A percentile compares a stretch with the other conserved stretches of the same genome.
Conservation (phyloP, 2,797 vertebrate species). For the Mico argentatus region DNA sequence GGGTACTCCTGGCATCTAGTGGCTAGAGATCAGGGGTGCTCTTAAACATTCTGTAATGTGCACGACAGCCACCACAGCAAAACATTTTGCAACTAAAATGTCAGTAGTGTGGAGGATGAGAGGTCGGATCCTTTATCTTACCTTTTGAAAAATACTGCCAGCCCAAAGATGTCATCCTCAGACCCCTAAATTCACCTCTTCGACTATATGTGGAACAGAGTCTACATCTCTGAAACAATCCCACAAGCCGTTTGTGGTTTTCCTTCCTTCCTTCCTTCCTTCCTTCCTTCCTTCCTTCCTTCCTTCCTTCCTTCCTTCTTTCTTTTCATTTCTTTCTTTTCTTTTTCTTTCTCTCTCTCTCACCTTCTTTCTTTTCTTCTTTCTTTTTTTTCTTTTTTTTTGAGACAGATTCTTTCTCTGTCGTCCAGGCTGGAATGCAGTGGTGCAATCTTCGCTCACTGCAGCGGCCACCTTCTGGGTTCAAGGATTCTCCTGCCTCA, state of each 20-base stretch:
- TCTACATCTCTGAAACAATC: neutral
- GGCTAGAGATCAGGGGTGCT: neutral
- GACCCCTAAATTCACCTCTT: neutral
- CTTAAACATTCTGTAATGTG: neutral
- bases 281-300: neutral
- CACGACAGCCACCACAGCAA: neutral
- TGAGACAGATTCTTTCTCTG: too few relatives aligned
- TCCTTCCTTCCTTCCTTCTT: too few relatives aligned
- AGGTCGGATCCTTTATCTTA: neutral
- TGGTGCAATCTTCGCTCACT: too few relatives aligned
- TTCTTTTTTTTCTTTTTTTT: too few relatives aligned
- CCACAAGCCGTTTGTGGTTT: neutral
- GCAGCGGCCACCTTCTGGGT: too few relatives aligned
- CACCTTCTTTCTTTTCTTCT: too few relatives aligned
- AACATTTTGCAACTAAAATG: neutral
- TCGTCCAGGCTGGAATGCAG: too few relatives aligned
- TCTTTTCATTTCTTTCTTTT: too few relatives aligned
- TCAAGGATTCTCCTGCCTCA: neutral
- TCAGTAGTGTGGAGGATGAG: neutral
- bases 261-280: too few relatives aligned
- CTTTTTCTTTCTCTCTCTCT: too few relatives aligned
- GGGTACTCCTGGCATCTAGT: neutral
- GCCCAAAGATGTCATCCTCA: neutral
- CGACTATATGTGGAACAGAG: neutral
- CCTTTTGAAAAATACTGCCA: neutral